Evolutionary conservation across 2,888 invertebrate genomes (phyloP).

Genomic region (Gasteruption jaculator): DNA sequence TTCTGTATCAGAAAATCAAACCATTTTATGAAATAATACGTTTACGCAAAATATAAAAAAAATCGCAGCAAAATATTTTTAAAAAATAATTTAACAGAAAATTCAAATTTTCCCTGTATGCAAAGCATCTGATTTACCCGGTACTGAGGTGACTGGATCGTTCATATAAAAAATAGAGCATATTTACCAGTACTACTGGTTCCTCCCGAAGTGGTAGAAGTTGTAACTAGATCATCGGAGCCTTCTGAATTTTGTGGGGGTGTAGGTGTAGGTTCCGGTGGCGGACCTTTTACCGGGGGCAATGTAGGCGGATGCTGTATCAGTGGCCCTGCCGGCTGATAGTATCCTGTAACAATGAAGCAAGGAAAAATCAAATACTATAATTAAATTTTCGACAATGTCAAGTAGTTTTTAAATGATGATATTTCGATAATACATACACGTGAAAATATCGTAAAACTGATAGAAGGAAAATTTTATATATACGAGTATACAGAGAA

Average conservation of each 20-base stretch:
- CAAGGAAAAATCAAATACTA: neutral
- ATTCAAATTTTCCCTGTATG: too few species aligned
- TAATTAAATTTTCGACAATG: constrained; percentile 3
- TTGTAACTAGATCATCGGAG: constrained; percentile 45
- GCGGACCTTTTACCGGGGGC: constrained; percentile 46
- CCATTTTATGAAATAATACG: too few species aligned
- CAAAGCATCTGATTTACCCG: too few species aligned
- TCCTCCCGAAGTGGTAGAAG: constrained; percentile 47
- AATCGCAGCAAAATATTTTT: too few species aligned
- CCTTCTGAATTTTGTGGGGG: constrained; percentile 50
- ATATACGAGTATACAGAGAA: neutral
- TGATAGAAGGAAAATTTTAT: neutral
- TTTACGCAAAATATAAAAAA: too few species aligned
- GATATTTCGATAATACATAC: neutral
- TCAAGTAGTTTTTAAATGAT: too few species aligned
- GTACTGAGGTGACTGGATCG: too few species aligned
- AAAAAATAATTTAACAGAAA: too few species aligned
- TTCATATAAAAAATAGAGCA: too few species aligned
- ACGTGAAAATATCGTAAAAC: neutral
- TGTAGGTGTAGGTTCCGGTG: constrained; percentile 47
- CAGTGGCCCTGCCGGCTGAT: constrained; percentile 88
- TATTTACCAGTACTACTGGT: constrained; percentile 42
- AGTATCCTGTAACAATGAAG: constrained; percentile 66
- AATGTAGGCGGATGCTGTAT: constrained; percentile 58
- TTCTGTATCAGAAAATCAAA: too few species aligned